Evolutionary conservation across 1,140 invertebrate species (phyloP), one percentile per base, ranked within the genome.

Genomic region (Hesperophylax magnus): DNA sequence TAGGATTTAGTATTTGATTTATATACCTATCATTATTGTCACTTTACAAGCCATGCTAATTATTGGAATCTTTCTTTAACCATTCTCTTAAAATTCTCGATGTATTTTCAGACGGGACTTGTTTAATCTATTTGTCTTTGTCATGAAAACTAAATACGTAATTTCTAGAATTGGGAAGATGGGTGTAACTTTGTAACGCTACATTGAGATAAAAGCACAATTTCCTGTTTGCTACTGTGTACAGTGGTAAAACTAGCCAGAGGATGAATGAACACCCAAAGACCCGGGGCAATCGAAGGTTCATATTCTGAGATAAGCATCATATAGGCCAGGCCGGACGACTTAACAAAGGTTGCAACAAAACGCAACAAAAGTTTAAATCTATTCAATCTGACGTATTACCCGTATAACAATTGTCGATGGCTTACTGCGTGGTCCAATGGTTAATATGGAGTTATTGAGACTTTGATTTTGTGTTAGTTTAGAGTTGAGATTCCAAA

Each of bases 361-460:
- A 53, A 39, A 72, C 24, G 18, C 39, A 72, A 72, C 69, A 72
- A 72, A 72, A 72, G 39, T 27, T 72, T 72, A 53, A 72, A 53
- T 72, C 69, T 72, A 72, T 72, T 72, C 69, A 72, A 20, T 52
- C 69, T 72, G 69, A 72, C 39, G 69, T 72, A 72, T 72, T 72
- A 72, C 69, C 39, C 69, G 69, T 47, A 72, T 53, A 72, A 72
- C 69, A 20, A 72, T 72, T 72, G 39, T 72, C 52, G 69, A 72
- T 47, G 52, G 15, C n/a, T 9, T 53, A 15, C 69, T 53, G 52
- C 69, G 69, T 72, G 17, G 69, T 72, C 69, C 31, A 52, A 20
- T 39, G 69, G 5, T 34, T 61, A 61, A 61, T 61, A 8, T 61
- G 18, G 8, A 22, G 14, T 47, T 47, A 47, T 47, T 47, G 6